Conservation (phyloP, 1,140 invertebrate genomes). For the Trichomalopsis sarcophagae region DNA sequence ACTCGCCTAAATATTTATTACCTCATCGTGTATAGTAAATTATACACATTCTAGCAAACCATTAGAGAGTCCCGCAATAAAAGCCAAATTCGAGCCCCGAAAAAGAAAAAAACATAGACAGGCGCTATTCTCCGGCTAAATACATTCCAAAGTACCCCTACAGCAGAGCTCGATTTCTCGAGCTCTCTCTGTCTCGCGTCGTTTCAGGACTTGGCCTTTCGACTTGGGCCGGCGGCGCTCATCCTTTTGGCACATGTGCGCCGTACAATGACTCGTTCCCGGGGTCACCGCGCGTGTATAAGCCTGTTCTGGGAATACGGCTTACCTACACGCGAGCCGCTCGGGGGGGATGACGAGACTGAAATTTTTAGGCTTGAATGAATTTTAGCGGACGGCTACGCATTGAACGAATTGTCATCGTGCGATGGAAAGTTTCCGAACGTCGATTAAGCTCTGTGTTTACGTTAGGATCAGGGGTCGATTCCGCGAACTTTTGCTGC, state of each 20-base stretch:
- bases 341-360: neutral
- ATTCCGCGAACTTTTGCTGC: too few species aligned
- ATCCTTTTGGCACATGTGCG: conserved; percentile 28
- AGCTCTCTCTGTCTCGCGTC: neutral
- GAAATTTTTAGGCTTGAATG: conserved; percentile 10
- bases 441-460: neutral
- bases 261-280: conserved; percentile 13
- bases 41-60: too few species aligned
- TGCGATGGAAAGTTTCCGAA: neutral
- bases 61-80: neutral
- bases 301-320: neutral
- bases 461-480: too few species aligned
- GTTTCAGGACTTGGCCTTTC: conserved; percentile 10
- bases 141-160: neutral
- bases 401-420: neutral
- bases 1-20: too few species aligned
- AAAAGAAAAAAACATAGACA: neutral
- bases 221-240: conserved; percentile 15
- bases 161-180: neutral
- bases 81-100: neutral
- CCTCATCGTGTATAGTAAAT: too few species aligned
- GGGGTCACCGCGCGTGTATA: neutral
- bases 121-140: neutral
- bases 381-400: neutral
- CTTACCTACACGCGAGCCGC: neutral